These are phyloP conservation scores for Misgurnus mizolepis DNA, from an alignment of 2,113 vertebrate species.

Conservation along the genomic window DNA sequence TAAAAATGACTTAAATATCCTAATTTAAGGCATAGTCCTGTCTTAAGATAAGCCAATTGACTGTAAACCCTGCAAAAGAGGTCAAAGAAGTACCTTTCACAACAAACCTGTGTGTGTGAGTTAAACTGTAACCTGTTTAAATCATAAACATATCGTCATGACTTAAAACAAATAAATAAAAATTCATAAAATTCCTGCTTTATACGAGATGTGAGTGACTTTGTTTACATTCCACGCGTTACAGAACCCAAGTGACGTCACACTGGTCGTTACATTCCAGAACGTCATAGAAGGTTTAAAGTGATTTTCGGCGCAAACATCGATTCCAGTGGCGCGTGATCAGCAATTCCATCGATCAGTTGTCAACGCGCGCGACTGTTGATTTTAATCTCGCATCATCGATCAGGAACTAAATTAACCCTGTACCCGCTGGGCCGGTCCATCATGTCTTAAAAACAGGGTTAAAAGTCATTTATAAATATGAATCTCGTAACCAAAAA, in stretches of 20 bases:
- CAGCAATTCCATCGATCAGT: slow-evolving; percentile 27
- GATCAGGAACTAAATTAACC: slow-evolving; percentile 10
- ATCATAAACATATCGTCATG: too few species aligned
- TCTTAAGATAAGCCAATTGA: too few species aligned
- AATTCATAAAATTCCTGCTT: too few species aligned
- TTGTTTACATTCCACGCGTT: background rate
- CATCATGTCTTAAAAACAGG: background rate
- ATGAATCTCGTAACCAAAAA: background rate
- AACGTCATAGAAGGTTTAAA: background rate
- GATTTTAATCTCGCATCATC: slow-evolving; percentile 8
- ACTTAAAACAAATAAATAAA: too few species aligned
- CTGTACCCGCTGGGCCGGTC: slow-evolving; percentile 4
- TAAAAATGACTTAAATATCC: too few species aligned
- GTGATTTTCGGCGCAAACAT: slow-evolving; percentile 17
- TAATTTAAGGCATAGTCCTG: too few species aligned
- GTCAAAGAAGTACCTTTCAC: too few species aligned
- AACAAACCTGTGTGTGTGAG: too few species aligned
- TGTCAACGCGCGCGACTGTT: background rate
- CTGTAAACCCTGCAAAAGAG: too few species aligned
- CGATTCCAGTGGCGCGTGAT: background rate
- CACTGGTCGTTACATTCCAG: background rate
- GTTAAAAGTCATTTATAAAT: background rate
- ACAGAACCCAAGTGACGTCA: background rate
- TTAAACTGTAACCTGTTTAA: too few species aligned
- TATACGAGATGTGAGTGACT: too few species aligned